Conservation (phyloP, 1,140 invertebrate genomes). For the Plectus sambesii region DNA sequence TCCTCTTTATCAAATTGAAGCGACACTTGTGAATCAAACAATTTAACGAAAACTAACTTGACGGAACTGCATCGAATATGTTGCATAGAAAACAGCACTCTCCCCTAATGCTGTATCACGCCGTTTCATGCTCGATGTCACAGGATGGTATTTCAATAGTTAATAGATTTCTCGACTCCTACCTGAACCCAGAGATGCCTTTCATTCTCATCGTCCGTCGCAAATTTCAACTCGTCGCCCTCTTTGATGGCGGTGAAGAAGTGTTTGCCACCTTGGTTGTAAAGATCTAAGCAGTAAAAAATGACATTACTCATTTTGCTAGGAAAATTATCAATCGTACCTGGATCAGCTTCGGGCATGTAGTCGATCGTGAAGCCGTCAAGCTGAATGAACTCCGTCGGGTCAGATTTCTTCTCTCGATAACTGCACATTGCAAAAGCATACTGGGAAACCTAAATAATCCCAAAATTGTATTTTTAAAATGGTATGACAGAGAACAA, state of each 20-base stretch:
- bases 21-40: too few relatives aligned
- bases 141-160: too few relatives aligned
- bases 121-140: too few relatives aligned
- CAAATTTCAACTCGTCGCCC: constrained; percentile 90
- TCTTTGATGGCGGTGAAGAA: constrained; percentile 98
- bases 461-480: too few relatives aligned
- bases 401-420: constrained; percentile 96
- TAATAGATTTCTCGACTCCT: too few relatives aligned
- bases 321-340: constrained; percentile 48
- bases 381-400: constrained; percentile 97
- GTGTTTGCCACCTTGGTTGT: constrained; percentile 72
- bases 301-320: constrained; percentile 1
- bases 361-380: constrained; percentile 99
- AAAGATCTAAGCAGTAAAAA: constrained; percentile 45
- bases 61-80: too few relatives aligned
- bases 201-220: constrained; percentile 94
- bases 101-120: too few relatives aligned
- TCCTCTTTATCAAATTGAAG: too few relatives aligned
- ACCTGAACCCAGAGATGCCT: constrained; percentile 83
- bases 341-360: constrained; percentile 73
- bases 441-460: constrained; percentile 74
- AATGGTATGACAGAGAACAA: too few relatives aligned
- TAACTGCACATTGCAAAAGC: constrained; percentile 99
- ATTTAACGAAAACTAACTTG: too few relatives aligned
- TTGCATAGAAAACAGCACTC: too few relatives aligned